A percentile compares a stretch with the other conserved stretches of the same genome.
phyloP scores from a whole-genome alignment of 2,888 invertebrate species.

The Plebejus melissa region DNA sequence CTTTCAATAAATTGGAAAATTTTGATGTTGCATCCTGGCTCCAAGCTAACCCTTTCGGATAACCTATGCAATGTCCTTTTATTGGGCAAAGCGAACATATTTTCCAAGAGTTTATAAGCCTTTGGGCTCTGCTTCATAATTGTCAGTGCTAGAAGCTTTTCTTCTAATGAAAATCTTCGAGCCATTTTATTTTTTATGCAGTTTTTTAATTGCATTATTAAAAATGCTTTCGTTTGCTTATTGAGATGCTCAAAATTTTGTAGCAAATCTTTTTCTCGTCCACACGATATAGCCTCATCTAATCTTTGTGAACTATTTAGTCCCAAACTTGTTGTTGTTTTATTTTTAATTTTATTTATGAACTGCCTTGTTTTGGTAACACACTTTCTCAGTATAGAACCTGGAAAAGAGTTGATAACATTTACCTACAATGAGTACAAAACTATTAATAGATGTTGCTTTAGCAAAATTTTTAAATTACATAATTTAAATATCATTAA shows the following conservation, averaged over 20 bases:
- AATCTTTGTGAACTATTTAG: not conserved
- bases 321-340: too few relatives aligned
- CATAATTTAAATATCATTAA: too few relatives aligned
- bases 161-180: not conserved
- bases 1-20: too few relatives aligned
- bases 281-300: not conserved
- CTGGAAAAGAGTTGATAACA: not conserved
- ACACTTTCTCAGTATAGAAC: not conserved
- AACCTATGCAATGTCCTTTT: too few relatives aligned
- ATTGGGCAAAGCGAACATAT: not conserved
- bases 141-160: not conserved
- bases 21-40: too few relatives aligned
- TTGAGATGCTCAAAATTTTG: not conserved
- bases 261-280: not conserved
- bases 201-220: not conserved
- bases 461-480: too few relatives aligned
- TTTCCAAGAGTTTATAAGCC: not conserved
- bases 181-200: not conserved
- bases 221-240: not conserved
- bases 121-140: slow-evolving; percentile 1
- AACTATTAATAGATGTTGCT: too few relatives aligned
- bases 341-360: not conserved
- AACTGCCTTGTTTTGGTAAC: slow-evolving; percentile 16
- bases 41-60: too few relatives aligned
- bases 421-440: not conserved